These are phyloP conservation scores for Norana najaformis DNA, from an alignment of 2,888 invertebrate genomes.

Conservation along the genomic window DNA sequence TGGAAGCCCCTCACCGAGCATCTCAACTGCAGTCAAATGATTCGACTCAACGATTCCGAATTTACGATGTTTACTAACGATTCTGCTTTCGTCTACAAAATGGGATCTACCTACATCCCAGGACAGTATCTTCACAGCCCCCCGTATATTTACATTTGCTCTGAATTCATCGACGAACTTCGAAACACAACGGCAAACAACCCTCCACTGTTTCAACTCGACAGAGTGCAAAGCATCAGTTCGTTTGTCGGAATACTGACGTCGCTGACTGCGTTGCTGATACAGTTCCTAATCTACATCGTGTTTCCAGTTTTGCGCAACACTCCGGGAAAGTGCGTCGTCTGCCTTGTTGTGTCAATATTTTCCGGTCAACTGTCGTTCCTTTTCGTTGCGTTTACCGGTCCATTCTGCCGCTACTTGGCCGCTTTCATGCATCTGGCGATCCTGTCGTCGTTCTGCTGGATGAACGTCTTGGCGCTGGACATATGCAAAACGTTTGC, in stretches of 20 bases:
- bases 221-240: slow-evolving; percentile 52
- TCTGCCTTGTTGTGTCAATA: slow-evolving; percentile 65
- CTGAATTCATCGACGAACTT: neutral
- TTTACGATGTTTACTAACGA: neutral
- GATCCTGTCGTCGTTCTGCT: slow-evolving; percentile 66
- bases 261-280: slow-evolving; percentile 63
- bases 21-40: neutral
- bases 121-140: neutral
- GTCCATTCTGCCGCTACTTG: slow-evolving; percentile 59
- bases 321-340: slow-evolving; percentile 66
- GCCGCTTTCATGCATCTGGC: slow-evolving; percentile 65
- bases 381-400: slow-evolving; percentile 57
- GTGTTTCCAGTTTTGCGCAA: slow-evolving; percentile 65
- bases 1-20: neutral
- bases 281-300: slow-evolving; percentile 64
- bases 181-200: neutral
- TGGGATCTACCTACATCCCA: neutral
- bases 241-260: slow-evolving; percentile 71
- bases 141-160: neutral
- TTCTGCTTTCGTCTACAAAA: neutral
- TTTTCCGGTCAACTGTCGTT: slow-evolving; percentile 65
- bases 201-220: neutral
- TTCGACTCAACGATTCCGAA: neutral
- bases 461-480: slow-evolving; percentile 67
- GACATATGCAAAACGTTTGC: slow-evolving; percentile 68